A percentile compares a stretch with the other conserved stretches of the same genome.
Evolutionary conservation across 1,140 invertebrate genomes (phyloP).

Genomic region (Drosophila nannoptera): DNA sequence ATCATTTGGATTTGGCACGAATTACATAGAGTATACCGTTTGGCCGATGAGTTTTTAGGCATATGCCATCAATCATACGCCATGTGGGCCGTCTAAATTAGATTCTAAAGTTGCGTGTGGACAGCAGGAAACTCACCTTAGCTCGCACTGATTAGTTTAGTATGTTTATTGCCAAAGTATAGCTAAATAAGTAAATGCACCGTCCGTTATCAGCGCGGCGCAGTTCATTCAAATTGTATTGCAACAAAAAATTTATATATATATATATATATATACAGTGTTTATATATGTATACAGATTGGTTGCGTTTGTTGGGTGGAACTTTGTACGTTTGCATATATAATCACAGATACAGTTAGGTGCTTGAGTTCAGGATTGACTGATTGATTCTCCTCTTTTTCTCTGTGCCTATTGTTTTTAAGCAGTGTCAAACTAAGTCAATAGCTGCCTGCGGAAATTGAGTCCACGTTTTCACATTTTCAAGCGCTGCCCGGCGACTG

Average conservation of each 20-base stretch:
- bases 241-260: conserved; percentile 6
- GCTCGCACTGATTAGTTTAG: conserved; percentile 44
- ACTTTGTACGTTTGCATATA: conserved; percentile 36
- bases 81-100: conserved; percentile 17
- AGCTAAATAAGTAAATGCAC: conserved; percentile 1
- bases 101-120: conserved; percentile 49
- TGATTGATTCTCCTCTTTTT: not conserved
- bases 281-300: conserved; percentile 14
- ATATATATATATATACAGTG: conserved; percentile 2
- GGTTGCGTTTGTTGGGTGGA: conserved; percentile 2
- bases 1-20: conserved; percentile 36
- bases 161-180: conserved; percentile 18
- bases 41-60: not conserved
- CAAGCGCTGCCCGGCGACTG: conserved; percentile 57
- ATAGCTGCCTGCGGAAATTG: conserved; percentile 22
- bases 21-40: conserved; percentile 3
- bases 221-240: conserved; percentile 20
- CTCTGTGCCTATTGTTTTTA: not conserved
- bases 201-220: conserved; percentile 35
- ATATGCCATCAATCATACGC: conserved; percentile 56
- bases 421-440: conserved; percentile 7
- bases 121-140: conserved; percentile 50
- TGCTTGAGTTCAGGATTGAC: conserved; percentile 24
- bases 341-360: conserved; percentile 60
- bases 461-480: conserved; percentile 65